These are phyloP conservation scores for Orchesella flavescens DNA, from an alignment of 2,888 invertebrate species.

Conservation along the genomic window DNA sequence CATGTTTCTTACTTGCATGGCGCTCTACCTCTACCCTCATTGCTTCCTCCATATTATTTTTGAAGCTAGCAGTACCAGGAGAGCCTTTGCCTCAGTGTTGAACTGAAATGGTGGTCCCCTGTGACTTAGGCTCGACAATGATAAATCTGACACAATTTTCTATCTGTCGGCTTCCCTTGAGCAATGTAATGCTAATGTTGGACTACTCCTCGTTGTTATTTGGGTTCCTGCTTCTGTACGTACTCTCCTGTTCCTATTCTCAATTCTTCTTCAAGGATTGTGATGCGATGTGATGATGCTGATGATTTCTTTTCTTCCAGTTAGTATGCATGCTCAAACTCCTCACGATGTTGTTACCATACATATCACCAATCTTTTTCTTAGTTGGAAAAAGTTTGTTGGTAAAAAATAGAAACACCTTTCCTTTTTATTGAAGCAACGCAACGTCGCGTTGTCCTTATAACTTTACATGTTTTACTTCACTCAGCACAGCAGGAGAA, in stretches of 20 bases:
- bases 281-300: slow-evolving; percentile 1
- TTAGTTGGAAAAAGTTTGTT: background rate
- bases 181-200: slow-evolving; percentile 55
- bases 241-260: background rate
- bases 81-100: slow-evolving; percentile 9
- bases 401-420: slow-evolving; percentile 25
- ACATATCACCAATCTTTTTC: background rate
- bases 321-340: slow-evolving; percentile 29
- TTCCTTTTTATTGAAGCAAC: slow-evolving; percentile 37
- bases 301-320: slow-evolving; percentile 37
- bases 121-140: slow-evolving; percentile 69
- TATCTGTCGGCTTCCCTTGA: slow-evolving; percentile 62
- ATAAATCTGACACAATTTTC: slow-evolving; percentile 71
- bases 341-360: too few relatives aligned
- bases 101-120: slow-evolving; percentile 45
- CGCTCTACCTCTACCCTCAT: too few relatives aligned
- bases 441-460: too few relatives aligned
- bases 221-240: background rate
- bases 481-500: slow-evolving; percentile 44
- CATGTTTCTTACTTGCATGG: too few relatives aligned
- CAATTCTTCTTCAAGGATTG: background rate
- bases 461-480: slow-evolving; percentile 34
- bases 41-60: too few relatives aligned
- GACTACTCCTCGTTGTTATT: slow-evolving; percentile 21
- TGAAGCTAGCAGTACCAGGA: background rate